Evolutionary conservation across 2,797 vertebrate species (phyloP), one percentile per base, ranked within the genome.

Genomic region (Myotis myotis): DNA sequence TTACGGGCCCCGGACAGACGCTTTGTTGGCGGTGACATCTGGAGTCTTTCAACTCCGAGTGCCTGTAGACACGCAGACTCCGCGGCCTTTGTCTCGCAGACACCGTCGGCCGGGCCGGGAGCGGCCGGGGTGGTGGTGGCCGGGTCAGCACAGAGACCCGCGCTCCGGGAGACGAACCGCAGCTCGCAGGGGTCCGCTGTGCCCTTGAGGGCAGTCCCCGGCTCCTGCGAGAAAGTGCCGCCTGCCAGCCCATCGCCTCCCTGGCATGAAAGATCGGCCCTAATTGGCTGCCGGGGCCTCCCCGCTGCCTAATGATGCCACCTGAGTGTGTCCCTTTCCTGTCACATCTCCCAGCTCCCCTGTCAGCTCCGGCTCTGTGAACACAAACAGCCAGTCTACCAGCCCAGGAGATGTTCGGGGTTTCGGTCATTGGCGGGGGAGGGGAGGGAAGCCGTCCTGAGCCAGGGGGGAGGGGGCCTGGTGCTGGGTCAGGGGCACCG

Each of bases 221-320:
- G 62, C 36, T 30, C 8, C 41, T 89, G 87, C 84, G 1, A 2
- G 66, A 93, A 51, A 12, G 87, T 55, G 3, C n/a, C 15, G 19
- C 57, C 96, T 96, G 70, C 94, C 84, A 93, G 87, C 92, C 83
- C 93, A 93, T 89, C 3, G 9, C 62, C 60, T 96, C 62, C 79
- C 80, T 4, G 8, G 60, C 76, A 71, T 49, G 95, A 96, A 95
- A 70, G 85, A 96, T n/a, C 36, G 16, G 33, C 66, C 96, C 83
- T 97, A 96, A 97, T 95, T 96, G 95, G 80, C 92, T 97, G 94
- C 89, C n/a, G 41, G 96, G 92, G 92, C 70, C 2, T 90, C 93
- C 62, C 51, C 0, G 70, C 86, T 89, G 51, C 83, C 96, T 97
- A 91, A 96, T 22, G 75, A 75, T 95, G 91, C 97, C 96, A 91